These are phyloP conservation scores for Liolophura sinensis DNA, from an alignment of 1,140 invertebrate genomes.

Conservation along the genomic window DNA sequence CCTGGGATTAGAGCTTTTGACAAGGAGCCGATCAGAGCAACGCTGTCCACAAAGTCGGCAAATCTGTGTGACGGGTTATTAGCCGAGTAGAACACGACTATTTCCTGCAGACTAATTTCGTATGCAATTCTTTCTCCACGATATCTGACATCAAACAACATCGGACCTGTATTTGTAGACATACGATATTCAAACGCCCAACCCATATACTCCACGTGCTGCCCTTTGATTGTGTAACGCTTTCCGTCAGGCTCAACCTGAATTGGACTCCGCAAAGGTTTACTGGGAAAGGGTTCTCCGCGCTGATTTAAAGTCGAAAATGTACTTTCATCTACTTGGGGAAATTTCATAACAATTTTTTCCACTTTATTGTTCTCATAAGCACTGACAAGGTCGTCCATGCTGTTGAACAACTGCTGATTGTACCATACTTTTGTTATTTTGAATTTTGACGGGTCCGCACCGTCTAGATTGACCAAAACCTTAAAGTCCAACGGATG, in stretches of 20 bases:
- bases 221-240: constrained; percentile 27
- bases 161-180: constrained; percentile 24
- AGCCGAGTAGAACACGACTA: constrained; percentile 35
- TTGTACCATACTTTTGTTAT: constrained; percentile 32
- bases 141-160: constrained; percentile 33
- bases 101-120: constrained; percentile 45
- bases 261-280: constrained; percentile 16
- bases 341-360: constrained; percentile 13
- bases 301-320: constrained; percentile 10
- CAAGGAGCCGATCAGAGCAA: constrained; percentile 30
- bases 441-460: constrained; percentile 16
- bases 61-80: constrained; percentile 25
- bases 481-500: constrained; percentile 36
- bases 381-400: constrained; percentile 17
- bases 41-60: constrained; percentile 36
- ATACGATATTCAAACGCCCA: constrained; percentile 41
- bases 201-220: constrained; percentile 27
- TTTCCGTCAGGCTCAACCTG: constrained; percentile 27
- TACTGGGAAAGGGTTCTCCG: constrained; percentile 8
- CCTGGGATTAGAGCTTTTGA: constrained; percentile 37
- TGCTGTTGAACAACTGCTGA: constrained; percentile 21
- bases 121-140: constrained; percentile 31
- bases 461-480: constrained; percentile 23
- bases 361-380: constrained; percentile 13
- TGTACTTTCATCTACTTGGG: neutral